phyloP scores from a whole-genome alignment of 1,140 invertebrate genomes.

The Cotesia chilonis region DNA sequence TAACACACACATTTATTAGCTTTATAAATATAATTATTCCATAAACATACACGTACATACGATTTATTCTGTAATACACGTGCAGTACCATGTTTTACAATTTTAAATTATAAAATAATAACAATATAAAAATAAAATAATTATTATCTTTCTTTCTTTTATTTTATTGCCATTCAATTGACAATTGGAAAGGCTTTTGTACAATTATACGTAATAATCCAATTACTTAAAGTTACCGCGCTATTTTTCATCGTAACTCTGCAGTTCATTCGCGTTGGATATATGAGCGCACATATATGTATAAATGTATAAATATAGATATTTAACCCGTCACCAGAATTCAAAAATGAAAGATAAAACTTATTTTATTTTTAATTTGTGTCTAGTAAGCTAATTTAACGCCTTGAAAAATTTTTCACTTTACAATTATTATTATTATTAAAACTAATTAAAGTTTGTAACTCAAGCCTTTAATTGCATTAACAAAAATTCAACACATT shows the following conservation, averaged over 20 bases:
- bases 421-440: background rate
- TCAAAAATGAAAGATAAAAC: conserved; percentile 55
- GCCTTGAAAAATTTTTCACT: background rate
- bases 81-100: conserved; percentile 19
- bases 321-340: conserved; percentile 57
- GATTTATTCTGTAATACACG: background rate
- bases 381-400: background rate
- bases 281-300: no score
- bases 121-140: no score
- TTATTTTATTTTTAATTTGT: conserved; percentile 55
- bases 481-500: no score
- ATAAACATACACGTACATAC: background rate
- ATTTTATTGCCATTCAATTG: no score
- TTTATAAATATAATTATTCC: background rate
- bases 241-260: no score
- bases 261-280: no score
- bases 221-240: no score
- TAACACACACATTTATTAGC: conserved; percentile 14
- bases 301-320: conserved; percentile 34
- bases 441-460: background rate
- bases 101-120: background rate
- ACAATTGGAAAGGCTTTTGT: no score
- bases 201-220: no score
- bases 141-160: no score
- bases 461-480: no score